Evolutionary conservation across 2,797 vertebrate species (phyloP).

Genomic region (Rhinichthys osculus): DNA sequence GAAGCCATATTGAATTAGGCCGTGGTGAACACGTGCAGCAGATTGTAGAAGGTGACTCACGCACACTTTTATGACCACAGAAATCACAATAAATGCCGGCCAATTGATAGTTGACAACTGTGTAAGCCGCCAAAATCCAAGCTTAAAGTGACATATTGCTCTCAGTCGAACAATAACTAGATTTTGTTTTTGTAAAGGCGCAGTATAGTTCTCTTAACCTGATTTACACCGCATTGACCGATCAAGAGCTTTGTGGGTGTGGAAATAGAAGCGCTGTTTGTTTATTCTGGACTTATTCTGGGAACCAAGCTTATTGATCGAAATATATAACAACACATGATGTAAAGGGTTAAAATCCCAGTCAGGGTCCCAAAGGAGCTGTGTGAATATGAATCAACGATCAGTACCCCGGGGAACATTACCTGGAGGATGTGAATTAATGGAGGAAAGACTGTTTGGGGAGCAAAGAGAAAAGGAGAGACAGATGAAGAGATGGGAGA

Average conservation of each 20-base stretch:
- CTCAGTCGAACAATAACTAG: constrained; percentile 43
- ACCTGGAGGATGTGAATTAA: constrained; percentile 37
- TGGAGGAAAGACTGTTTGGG: constrained; percentile 21
- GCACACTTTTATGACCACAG: constrained; percentile 40
- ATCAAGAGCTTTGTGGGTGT: constrained; percentile 8
- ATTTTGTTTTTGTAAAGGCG: constrained; percentile 41
- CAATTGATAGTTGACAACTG: constrained; percentile 52
- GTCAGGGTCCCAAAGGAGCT: constrained; percentile 44
- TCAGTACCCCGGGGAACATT: constrained; percentile 30
- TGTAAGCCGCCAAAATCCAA: constrained; percentile 46
- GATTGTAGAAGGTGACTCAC: constrained; percentile 32
- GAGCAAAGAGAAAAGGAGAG: constrained; percentile 3
- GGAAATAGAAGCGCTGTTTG: constrained; percentile 19
- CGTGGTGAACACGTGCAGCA: constrained; percentile 36
- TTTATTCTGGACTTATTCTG: constrained; percentile 10
- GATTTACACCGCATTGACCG: constrained; percentile 27
- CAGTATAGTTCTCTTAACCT: constrained; percentile 39
- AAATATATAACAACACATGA: background rate
- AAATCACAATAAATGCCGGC: constrained; percentile 55
- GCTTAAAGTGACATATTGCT: constrained; percentile 42
- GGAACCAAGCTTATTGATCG: constrained; percentile 13
- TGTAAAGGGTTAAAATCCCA: constrained; percentile 51
- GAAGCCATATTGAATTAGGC: constrained; percentile 62
- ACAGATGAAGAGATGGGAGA: background rate
- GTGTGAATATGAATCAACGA: constrained; percentile 45